Evolutionary conservation across 1,140 invertebrate genomes (phyloP), one percentile per base, ranked within the genome.

Genomic region (Nebria ingens): DNA sequence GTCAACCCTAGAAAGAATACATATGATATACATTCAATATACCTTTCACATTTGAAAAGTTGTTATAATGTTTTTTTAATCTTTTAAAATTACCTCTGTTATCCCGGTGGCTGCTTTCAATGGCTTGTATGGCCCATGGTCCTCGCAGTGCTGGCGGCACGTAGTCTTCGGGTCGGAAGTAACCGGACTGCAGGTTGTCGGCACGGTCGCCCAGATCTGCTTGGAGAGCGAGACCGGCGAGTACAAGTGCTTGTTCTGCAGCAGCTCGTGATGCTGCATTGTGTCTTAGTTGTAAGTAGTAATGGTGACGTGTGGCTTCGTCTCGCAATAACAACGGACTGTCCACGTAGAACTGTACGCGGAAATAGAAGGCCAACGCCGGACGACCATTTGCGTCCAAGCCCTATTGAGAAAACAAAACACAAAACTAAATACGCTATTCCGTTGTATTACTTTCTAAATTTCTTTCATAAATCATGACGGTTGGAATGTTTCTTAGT

Each of bases 331-430:
- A 77, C 58, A 87, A 77, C 50, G 87, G 86, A 65, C 84, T 87
- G 73, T 97, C 93, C 58, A 98, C 86, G 74, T 97, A 96, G 73
- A 92, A 97, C 71, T 95, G 89, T 61, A 98, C 89, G 60, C 92
- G 83, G 70, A 97, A 88, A 70, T 94, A 86, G 67, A 98, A 83
- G 64, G 89, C 87, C 63, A 96, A 79, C 20, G 93, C 80, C 45
- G 92, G 91, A 65, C 87, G 84, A 59, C 91, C 91, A 73, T 86
- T 88, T 68, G 84, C 88, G 74, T 93, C 91, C 71, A 93, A 78
- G 56, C 92, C 89, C 90, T 45, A 45, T 93, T 75, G 45, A 77
- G 77, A 64, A 65, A 56, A 71, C 69, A 34, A 54, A 64, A 65
- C 61, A 65, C 59, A 34, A 34, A n/a, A n/a, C n/a, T n/a, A n/a